phyloP scores from a whole-genome alignment of 2,797 vertebrate genomes.

The Macrochelys suwanniensis region DNA sequence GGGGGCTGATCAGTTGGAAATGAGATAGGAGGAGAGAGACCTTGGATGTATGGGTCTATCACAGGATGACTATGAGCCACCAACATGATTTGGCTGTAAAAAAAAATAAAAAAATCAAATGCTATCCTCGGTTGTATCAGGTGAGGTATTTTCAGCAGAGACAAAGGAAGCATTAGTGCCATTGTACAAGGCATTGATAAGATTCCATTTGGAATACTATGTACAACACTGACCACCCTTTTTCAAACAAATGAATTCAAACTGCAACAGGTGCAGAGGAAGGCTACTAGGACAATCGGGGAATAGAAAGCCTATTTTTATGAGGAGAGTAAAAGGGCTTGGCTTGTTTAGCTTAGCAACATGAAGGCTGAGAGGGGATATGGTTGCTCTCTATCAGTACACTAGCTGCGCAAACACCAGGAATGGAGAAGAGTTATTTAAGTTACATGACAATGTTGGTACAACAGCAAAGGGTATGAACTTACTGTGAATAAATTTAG shows the following conservation, averaged over 20 bases:
- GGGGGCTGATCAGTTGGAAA: neutral
- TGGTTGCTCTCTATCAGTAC: neutral
- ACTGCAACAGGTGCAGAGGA: neutral
- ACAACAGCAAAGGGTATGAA: neutral
- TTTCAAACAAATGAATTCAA: neutral
- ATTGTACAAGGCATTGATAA: neutral
- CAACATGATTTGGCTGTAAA: no score
- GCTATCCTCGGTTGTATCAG: neutral
- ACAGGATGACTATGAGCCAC: no score
- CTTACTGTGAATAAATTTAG: neutral
- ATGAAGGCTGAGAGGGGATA: neutral
- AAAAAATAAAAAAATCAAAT: no score
- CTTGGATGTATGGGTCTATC: no score
- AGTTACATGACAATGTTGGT: neutral
- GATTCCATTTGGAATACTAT: neutral
- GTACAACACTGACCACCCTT: neutral
- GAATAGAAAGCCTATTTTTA: neutral
- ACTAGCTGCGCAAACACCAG: neutral
- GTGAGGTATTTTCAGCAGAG: neutral
- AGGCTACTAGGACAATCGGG: neutral
- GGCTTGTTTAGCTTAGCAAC: neutral
- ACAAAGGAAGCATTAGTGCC: neutral
- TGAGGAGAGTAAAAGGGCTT: neutral
- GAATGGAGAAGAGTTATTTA: neutral
- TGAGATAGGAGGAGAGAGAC: neutral